Evolutionary conservation across 2,888 invertebrate genomes (phyloP), one percentile per base, ranked within the genome.

Genomic region (Tubulanus polymorphus): DNA sequence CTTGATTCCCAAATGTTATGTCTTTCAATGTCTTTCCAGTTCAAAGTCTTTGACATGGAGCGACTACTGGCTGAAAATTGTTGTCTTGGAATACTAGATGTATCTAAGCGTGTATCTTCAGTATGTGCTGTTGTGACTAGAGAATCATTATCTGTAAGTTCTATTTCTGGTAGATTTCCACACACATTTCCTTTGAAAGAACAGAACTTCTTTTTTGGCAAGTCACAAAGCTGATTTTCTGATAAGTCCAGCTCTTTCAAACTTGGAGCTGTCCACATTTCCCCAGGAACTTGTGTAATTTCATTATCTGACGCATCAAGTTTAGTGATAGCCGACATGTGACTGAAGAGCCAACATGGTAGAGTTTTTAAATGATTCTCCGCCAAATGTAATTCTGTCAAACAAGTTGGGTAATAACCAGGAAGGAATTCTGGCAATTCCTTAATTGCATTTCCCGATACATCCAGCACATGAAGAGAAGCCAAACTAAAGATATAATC

Each of bases 261-360:
- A 56, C 88, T 88, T 0, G 91, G 89, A 1, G 93, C 87, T 15
- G 85, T 81, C 95, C 95, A 96, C 82, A 96, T 81, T 62, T 86
- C 86, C 55, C 87, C 85, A 0, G 95, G 94, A 53, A 96, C 81
- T 48, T 84, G 80, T 61, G 90, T 88, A 53, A 96, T 80, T 78
- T 93, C 91, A 80, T 97, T 97, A 80, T 93, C 92, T 0, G 94
- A 91, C n/a, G 93, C 86, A 78, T 96, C 94, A 62, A 99, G 83
- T 1, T 88, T 88, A 12, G 85, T 82, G 37, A 96, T 81, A 0
- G 86, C 81, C 0, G 92, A 90, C 52, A 96, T 83, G 3, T 85
- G 83, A 41, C 23, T 18, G 82, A 95, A 94, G 28, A 96, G 81
- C 53, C 87, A 87, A 2, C 87, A 84, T 0, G 95, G 93, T 12